These are phyloP conservation scores for Craniophora ligustri DNA, from an alignment of 2,888 invertebrate species.

Conservation along the genomic window DNA sequence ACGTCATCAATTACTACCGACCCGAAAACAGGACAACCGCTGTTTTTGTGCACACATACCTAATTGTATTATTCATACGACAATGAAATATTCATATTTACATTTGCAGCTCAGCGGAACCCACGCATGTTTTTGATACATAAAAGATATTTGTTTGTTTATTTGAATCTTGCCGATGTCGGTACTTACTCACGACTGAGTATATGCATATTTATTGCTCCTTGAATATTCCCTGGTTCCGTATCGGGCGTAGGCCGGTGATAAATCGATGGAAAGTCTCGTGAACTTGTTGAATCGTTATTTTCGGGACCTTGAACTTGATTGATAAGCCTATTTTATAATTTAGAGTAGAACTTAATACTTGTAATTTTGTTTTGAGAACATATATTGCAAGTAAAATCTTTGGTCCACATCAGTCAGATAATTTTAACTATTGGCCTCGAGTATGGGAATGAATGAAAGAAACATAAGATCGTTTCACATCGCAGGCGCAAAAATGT, in stretches of 20 bases:
- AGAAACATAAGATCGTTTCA: too few relatives aligned
- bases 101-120: slow-evolving; percentile 26
- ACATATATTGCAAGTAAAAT: too few relatives aligned
- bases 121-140: slow-evolving; percentile 32
- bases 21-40: slow-evolving; percentile 1
- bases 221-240: slow-evolving; percentile 9
- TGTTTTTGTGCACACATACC: slow-evolving; percentile 8
- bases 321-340: neutral
- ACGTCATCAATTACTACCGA: slow-evolving; percentile 4
- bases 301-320: neutral
- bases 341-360: too few relatives aligned
- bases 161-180: slow-evolving; percentile 34
- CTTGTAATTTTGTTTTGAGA: too few relatives aligned
- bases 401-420: too few relatives aligned
- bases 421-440: too few relatives aligned
- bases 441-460: too few relatives aligned
- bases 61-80: slow-evolving; percentile 27
- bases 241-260: neutral
- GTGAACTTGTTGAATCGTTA: neutral
- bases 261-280: slow-evolving; percentile 21
- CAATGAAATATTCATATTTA: slow-evolving; percentile 44
- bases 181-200: slow-evolving; percentile 24
- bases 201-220: slow-evolving; percentile 28
- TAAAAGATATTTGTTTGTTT: slow-evolving; percentile 43
- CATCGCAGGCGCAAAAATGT: too few relatives aligned